Conservation (phyloP, 2,113 vertebrate species). For the Alethe diademata region DNA sequence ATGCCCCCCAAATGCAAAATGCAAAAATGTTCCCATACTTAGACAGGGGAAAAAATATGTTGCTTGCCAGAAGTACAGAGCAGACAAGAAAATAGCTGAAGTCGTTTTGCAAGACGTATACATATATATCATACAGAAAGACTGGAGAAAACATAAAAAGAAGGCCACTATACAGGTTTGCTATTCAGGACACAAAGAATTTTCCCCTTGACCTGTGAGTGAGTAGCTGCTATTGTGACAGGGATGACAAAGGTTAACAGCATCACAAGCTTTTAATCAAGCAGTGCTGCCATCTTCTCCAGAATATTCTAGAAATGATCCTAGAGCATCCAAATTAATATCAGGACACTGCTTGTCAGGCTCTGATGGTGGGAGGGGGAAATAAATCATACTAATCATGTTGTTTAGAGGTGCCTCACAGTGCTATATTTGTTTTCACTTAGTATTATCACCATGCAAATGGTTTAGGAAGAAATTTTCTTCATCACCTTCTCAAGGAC, state of each 20-base stretch:
- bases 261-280: neutral
- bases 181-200: neutral
- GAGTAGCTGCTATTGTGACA: neutral
- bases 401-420: neutral
- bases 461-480: neutral
- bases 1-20: fast-evolving
- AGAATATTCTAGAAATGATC: neutral
- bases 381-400: neutral
- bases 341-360: neutral
- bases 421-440: neutral
- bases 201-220: neutral
- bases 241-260: neutral
- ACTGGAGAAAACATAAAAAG: neutral
- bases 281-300: neutral
- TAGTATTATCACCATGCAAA: neutral
- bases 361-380: neutral
- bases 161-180: neutral
- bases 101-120: neutral
- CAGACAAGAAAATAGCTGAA: neutral
- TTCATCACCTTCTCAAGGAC: neutral
- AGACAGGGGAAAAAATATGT: neutral
- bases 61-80: neutral
- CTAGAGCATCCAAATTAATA: neutral
- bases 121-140: neutral
- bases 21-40: neutral